phyloP scores from a whole-genome alignment of 2,888 invertebrate genomes.

The Leptopilina myrica region DNA sequence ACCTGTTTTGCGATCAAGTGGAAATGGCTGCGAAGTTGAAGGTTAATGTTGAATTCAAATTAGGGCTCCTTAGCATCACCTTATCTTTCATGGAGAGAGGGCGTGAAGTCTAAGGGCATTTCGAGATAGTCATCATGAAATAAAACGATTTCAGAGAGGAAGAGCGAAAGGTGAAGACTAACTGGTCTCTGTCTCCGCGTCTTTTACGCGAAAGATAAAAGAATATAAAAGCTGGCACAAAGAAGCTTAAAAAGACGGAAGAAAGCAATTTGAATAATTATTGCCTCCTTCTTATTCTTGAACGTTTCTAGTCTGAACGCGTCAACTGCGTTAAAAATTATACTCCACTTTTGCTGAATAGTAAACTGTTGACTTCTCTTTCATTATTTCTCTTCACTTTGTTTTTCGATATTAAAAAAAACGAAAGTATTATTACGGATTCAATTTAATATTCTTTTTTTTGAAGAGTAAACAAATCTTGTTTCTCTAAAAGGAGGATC shows the following conservation, averaged over 20 bases:
- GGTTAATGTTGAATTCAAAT: conserved; percentile 34
- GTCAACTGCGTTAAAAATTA: conserved; percentile 32
- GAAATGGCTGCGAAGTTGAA: conserved; percentile 21
- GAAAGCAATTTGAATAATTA: conserved; percentile 39
- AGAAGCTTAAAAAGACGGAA: conserved; percentile 39
- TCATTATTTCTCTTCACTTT: conserved; percentile 17
- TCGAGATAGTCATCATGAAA: conserved; percentile 24
- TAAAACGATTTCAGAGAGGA: conserved; percentile 17
- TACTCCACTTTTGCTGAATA: conserved; percentile 26
- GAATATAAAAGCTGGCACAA: conserved; percentile 37
- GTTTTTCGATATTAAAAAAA: conserved; percentile 12
- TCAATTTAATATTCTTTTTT: background rate
- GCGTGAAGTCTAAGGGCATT: conserved; percentile 31
- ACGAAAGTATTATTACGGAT: background rate
- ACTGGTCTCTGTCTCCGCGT: background rate
- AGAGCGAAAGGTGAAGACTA: background rate
- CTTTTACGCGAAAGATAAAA: conserved; percentile 36
- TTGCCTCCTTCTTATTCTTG: conserved; percentile 24
- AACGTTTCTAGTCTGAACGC: conserved; percentile 30
- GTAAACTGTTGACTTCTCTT: conserved; percentile 21
- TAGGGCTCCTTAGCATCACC: conserved; percentile 37
- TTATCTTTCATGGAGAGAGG: conserved; percentile 28
- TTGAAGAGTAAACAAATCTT: background rate
- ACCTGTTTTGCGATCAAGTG: conserved; percentile 38
- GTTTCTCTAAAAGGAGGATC: too few relatives aligned